These are phyloP conservation scores for Enteromius anoplus DNA, from an alignment of 2,797 vertebrate genomes.

Conservation along the genomic window DNA sequence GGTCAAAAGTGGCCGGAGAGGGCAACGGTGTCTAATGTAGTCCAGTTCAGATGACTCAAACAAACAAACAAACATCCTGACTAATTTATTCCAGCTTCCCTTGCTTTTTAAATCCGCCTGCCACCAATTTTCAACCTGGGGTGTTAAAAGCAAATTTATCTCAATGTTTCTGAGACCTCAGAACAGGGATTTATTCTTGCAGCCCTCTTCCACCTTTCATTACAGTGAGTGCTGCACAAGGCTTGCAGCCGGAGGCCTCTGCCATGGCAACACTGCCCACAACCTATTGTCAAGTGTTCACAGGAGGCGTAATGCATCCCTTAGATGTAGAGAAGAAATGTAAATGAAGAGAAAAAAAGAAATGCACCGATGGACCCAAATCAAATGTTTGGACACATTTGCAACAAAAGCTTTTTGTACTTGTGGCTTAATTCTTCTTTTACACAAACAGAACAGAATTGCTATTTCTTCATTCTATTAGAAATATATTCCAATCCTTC, in stretches of 20 bases:
- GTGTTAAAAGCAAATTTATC: constrained; percentile 1
- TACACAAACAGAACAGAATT: background rate
- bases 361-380: background rate
- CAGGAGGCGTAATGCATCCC: constrained; percentile 54
- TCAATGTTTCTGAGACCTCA: background rate
- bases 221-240: constrained; percentile 76
- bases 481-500: background rate
- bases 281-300: constrained; percentile 67
- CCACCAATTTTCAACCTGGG: background rate
- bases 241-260: constrained; percentile 71
- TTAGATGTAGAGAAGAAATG: constrained; percentile 59
- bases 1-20: background rate
- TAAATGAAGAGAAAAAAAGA: background rate
- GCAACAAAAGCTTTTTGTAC: background rate
- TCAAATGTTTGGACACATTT: background rate
- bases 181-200: constrained; percentile 18
- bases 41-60: background rate
- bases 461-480: background rate
- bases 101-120: background rate
- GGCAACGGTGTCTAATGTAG: background rate
- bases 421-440: background rate
- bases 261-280: constrained; percentile 67
- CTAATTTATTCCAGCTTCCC: background rate
- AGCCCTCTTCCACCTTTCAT: constrained; percentile 47
- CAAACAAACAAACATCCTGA: background rate